Evolutionary conservation across 2,113 vertebrate genomes (phyloP).

Genomic region (Sclerurus mexicanus): DNA sequence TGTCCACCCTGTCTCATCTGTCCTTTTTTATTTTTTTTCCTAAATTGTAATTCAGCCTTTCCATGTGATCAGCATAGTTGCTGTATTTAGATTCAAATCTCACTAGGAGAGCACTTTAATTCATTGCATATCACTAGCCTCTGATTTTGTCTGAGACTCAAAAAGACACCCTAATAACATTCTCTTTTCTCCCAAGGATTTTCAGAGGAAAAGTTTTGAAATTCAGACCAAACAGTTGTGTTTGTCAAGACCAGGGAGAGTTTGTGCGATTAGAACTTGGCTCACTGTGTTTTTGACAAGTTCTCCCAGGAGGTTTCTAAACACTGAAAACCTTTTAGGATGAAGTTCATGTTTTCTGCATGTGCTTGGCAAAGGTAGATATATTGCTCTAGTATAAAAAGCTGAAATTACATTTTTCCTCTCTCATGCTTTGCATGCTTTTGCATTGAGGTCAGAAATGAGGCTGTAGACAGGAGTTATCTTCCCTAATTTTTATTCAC

Average conservation of each 20-base stretch:
- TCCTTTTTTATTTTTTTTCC: background rate
- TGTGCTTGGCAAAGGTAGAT: constrained; percentile 30
- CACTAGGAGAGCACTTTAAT: background rate
- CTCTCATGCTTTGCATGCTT: background rate
- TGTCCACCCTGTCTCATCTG: background rate
- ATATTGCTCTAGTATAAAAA: constrained; percentile 9
- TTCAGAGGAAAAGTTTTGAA: constrained; percentile 44
- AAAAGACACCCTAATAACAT: background rate
- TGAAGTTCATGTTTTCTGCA: constrained; percentile 40
- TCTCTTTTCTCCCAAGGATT: background rate
- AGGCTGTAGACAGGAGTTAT: constrained; percentile 27
- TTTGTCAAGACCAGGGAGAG: constrained; percentile 39
- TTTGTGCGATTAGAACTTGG: constrained; percentile 47
- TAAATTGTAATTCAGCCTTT: background rate
- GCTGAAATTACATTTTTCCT: constrained; percentile 64
- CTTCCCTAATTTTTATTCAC: constrained; percentile 52
- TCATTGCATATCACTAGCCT: constrained; percentile 14
- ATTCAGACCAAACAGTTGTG: constrained; percentile 19
- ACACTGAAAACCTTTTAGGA: constrained; percentile 60
- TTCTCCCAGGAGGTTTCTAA: constrained; percentile 51
- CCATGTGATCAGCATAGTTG: background rate
- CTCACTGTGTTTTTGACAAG: constrained; percentile 54
- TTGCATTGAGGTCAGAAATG: constrained; percentile 9
- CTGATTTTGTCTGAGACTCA: background rate
- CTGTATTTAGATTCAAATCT: constrained; percentile 21